Percentiles rank a stretch among this genome's conserved stretches.
Evolutionary conservation across 2,113 vertebrate species (phyloP).

Genomic region (Lonchura striata): DNA sequence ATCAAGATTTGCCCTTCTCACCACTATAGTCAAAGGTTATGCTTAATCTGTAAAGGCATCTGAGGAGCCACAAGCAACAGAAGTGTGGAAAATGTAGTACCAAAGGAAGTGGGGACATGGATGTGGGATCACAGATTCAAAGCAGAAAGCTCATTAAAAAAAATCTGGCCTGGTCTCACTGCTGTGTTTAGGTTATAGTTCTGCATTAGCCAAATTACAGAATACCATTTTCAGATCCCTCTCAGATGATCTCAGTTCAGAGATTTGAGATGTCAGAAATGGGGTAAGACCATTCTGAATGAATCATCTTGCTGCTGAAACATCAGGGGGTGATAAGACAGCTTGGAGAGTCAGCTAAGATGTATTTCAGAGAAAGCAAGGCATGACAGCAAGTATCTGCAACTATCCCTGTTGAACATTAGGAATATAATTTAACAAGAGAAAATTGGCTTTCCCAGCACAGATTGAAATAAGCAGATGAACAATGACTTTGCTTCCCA

Average conservation of each 20-base stretch:
- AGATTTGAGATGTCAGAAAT: not conserved
- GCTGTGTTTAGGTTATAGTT: not conserved
- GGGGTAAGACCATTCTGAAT: not conserved
- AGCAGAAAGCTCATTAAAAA: not conserved
- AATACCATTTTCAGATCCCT: not conserved
- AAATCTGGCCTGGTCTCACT: not conserved
- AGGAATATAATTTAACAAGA: slow-evolving; percentile 63
- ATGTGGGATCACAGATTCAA: not conserved
- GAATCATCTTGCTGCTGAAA: slow-evolving; percentile 21
- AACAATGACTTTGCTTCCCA: slow-evolving; percentile 66
- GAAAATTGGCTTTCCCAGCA: slow-evolving; percentile 63
- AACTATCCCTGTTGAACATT: slow-evolving; percentile 53
- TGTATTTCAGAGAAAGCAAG: slow-evolving; percentile 44
- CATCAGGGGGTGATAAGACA: slow-evolving; percentile 4
- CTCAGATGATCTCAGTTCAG: not conserved
- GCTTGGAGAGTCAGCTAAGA: slow-evolving; percentile 28
- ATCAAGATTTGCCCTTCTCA: not conserved
- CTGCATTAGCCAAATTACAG: not conserved
- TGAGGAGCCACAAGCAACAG: not conserved
- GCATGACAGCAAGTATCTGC: slow-evolving; percentile 52
- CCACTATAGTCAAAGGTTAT: not conserved
- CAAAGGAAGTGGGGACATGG: not conserved
- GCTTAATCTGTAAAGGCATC: not conserved
- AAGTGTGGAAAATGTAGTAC: not conserved
- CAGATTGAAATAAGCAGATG: slow-evolving; percentile 65